Conservation (phyloP, 1,140 invertebrate species). For the Dendroctonus ponderosae region DNA sequence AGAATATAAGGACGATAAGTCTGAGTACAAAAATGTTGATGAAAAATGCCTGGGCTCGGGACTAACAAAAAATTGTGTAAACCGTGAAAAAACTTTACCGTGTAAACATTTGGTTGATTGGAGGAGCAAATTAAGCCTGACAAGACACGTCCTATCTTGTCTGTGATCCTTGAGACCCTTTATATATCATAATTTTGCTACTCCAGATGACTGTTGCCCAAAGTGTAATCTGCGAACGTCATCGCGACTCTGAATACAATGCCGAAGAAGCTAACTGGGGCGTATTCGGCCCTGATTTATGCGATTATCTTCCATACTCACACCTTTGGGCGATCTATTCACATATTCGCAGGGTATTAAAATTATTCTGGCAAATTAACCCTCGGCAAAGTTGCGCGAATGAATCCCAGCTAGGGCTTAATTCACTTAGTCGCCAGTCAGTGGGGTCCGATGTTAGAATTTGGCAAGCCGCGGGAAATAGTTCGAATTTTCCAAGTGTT, state of each 20-base stretch:
- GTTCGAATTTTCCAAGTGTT: too few species aligned
- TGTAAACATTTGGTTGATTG: too few species aligned
- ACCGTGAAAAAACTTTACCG: too few species aligned
- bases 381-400: conserved; percentile 24
- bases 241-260: background rate
- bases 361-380: conserved; percentile 34
- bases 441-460: conserved; percentile 10
- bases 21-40: too few species aligned
- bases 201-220: background rate
- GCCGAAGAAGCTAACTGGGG: conserved; percentile 8
- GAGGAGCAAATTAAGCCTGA: too few species aligned
- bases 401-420: conserved; percentile 24
- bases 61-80: too few species aligned
- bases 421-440: conserved; percentile 31
- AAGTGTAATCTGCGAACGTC: conserved; percentile 3
- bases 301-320: conserved; percentile 28
- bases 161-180: too few species aligned
- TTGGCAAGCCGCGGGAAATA: too few species aligned
- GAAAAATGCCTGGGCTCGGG: too few species aligned
- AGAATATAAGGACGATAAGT: too few species aligned
- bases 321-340: conserved; percentile 29
- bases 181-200: background rate
- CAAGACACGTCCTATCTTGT: too few species aligned
- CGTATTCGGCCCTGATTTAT: conserved; percentile 25
- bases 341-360: conserved; percentile 32